Base-by-base conservation (phyloP, 2,113 vertebrate species). In the Triplophysa siluroides region DNA sequence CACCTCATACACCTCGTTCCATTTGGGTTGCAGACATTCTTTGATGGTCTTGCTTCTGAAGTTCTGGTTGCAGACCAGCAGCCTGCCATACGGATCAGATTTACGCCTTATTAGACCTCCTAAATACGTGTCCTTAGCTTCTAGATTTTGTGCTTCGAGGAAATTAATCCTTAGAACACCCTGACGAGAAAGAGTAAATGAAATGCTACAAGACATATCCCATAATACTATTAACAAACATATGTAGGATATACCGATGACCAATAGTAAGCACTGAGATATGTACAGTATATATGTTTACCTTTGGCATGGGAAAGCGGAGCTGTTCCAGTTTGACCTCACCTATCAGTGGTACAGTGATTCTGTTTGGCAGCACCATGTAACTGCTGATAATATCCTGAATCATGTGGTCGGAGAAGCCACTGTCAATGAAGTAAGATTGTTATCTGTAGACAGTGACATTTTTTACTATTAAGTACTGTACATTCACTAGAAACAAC, bases 1-100 rank as follows among this genome's bases (percentile, higher is more conserved):
- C 87, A 99, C 98, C 97, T 99, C 98, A 33, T 95, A 98, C 47
- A 99, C 95, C 88, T 99, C 96, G 45, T 96, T 96, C 98, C 98
- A 99, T 64, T 96, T 97, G 1, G 98, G 98, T 85, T 95, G 93
- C 5, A 99, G 94, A 87, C 92, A 96, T 90, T 96, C 95, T 84
- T 98, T 98, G 87, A 99, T 91, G 41, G 96, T 94, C 85, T 97
- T 98, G 92, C 95, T 99, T 86, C 96, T 96, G 88, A 98, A 98
- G 83, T 95, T 89, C 78, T 98, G 96, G 88, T 94, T 98, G 84
- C 96, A 95, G 1, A 99, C 91, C 77, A 95, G 95, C 71, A 98
- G 87, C 38, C 99, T 86, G 47, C 96, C 97, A 1, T 99, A 99
- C 1, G 98, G 98, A 88, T 99, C 98, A 0, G 98, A 99, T 85